A percentile compares a stretch with the other conserved stretches of the same genome.
Conservation (phyloP, 2,797 vertebrate species). For the Lepilemur ruficaudatus region DNA sequence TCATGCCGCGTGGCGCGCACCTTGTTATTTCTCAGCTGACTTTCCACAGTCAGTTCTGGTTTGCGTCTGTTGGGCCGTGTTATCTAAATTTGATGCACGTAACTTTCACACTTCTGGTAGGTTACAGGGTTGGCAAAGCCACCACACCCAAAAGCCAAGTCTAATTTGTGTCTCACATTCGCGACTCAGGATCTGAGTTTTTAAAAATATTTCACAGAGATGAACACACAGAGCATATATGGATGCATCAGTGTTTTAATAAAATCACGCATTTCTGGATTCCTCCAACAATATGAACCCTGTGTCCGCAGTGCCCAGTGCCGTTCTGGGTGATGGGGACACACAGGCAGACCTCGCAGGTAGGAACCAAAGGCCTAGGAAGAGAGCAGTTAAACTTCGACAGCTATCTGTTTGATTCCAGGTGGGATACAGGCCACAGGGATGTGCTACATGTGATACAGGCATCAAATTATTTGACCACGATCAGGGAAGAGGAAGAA, state of each 20-base stretch:
- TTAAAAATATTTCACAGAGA: neutral
- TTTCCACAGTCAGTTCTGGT: accelerated
- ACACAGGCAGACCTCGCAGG: accelerated
- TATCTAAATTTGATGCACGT: accelerated
- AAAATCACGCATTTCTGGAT: too few species aligned
- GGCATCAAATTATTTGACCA: too few species aligned
- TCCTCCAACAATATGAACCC: neutral
- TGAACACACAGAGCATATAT: accelerated
- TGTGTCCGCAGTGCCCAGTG: accelerated
- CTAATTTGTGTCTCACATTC: neutral
- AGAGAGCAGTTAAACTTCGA: neutral
- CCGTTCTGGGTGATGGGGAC: accelerated
- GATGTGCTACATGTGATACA: accelerated
- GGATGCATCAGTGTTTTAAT: accelerated
- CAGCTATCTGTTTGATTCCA: accelerated
- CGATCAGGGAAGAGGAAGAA: accelerated
- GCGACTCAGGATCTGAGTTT: neutral
- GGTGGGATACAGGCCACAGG: neutral
- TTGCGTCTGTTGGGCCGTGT: neutral
- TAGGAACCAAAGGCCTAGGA: neutral
- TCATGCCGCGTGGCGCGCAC: accelerated
- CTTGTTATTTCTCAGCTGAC: neutral
- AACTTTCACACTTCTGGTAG: neutral
- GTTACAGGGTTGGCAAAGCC: neutral
- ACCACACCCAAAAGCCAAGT: neutral